Evolutionary conservation across 2,888 invertebrate genomes (phyloP).

Genomic region (Noctuana brunneofusca): DNA sequence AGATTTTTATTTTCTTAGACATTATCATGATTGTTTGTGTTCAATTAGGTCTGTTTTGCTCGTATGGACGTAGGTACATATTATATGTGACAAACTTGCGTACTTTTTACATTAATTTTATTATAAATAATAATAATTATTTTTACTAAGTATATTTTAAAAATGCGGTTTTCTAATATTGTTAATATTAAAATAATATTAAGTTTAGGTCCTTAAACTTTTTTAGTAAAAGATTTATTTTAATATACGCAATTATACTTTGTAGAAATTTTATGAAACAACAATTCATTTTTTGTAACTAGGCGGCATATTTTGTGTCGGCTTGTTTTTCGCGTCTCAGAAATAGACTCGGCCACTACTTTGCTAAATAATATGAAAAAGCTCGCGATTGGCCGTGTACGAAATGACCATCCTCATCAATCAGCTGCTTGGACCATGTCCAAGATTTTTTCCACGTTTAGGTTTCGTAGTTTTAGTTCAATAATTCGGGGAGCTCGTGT

Average conservation of each 20-base stretch:
- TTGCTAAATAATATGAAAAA: conserved; percentile 83
- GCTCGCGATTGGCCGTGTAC: conserved; percentile 81
- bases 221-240: background rate
- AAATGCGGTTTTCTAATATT: too few species aligned
- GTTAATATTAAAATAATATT: too few species aligned
- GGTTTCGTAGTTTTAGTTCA: conserved; percentile 77
- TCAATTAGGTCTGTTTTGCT: background rate
- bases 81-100: too few species aligned
- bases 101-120: too few species aligned
- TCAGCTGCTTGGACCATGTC: conserved; percentile 80
- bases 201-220: too few species aligned
- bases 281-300: conserved; percentile 49
- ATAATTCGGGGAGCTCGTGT: conserved; percentile 72
- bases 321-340: conserved; percentile 78
- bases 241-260: too few species aligned
- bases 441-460: conserved; percentile 83
- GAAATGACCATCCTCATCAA: conserved; percentile 83
- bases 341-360: conserved; percentile 80
- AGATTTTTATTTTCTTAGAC: conserved; percentile 21
- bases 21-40: conserved; percentile 23
- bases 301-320: conserved; percentile 67
- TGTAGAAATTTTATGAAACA: background rate
- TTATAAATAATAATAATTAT: too few species aligned
- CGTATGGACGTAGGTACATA: too few species aligned
- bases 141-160: too few species aligned